phyloP scores from a whole-genome alignment of 2,888 invertebrate species.

The Amphiduros pacificus region DNA sequence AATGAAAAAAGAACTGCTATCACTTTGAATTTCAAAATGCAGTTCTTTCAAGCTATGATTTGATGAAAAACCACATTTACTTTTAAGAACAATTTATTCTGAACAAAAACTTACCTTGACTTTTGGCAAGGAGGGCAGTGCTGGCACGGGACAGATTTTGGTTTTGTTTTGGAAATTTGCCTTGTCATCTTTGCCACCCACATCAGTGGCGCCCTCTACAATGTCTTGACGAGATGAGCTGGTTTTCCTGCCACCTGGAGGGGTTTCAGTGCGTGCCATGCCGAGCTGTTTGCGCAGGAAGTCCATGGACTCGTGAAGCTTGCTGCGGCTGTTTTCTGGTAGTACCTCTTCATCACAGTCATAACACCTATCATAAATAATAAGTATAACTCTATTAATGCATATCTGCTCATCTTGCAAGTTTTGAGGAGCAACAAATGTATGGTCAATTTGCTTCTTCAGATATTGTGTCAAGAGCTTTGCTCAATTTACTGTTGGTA shows the following conservation, averaged over 20 bases:
- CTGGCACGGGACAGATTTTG: too few relatives aligned
- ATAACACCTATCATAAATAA: conserved; percentile 49
- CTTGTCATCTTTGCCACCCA: not conserved
- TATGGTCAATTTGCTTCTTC: too few relatives aligned
- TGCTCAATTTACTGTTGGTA: too few relatives aligned
- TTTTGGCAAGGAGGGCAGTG: conserved; percentile 19
- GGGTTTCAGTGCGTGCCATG: not conserved
- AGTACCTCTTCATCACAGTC: conserved; percentile 54
- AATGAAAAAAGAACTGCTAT: too few relatives aligned
- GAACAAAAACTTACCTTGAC: conserved; percentile 14
- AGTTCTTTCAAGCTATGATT: too few relatives aligned
- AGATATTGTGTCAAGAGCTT: too few relatives aligned
- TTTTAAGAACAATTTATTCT: not conserved
- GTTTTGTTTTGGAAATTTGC: not conserved
- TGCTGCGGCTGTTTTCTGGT: conserved; percentile 39
- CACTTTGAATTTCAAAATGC: too few relatives aligned
- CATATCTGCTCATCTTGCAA: too few relatives aligned
- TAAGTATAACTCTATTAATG: not conserved
- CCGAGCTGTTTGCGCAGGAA: conserved; percentile 68
- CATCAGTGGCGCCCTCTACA: too few relatives aligned
- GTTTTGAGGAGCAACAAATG: too few relatives aligned
- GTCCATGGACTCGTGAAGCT: conserved; percentile 75
- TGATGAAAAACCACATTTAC: not conserved
- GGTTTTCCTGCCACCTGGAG: conserved; percentile 2
- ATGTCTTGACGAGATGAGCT: too few relatives aligned